Percentiles rank a stretch among this genome's conserved stretches.
Evolutionary conservation across 2,888 invertebrate species (phyloP).

Genomic region (Spilarctia lutea): DNA sequence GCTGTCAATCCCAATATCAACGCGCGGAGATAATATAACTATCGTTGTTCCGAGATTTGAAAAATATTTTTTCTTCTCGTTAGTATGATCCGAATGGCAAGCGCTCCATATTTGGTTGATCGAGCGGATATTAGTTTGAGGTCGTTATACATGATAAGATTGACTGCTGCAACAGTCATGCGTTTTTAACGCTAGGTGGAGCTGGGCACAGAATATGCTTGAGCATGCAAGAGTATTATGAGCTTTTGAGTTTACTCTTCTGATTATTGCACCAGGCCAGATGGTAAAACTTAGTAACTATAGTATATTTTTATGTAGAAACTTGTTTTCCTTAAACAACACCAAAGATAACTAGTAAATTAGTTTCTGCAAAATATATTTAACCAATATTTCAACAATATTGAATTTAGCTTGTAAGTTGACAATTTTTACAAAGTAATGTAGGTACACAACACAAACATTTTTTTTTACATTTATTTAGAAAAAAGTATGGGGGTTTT

Average conservation of each 20-base stretch:
- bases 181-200: background rate
- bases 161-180: background rate
- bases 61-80: no score
- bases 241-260: background rate
- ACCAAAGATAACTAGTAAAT: background rate
- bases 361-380: background rate
- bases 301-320: background rate
- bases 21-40: no score
- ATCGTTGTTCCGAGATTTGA: no score
- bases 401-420: background rate
- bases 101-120: background rate
- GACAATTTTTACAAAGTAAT: slow-evolving; percentile 9
- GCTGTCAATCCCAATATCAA: no score
- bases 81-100: no score
- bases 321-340: background rate
- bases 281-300: background rate
- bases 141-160: background rate
- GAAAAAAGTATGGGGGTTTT: background rate
- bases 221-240: background rate
- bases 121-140: background rate
- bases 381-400: background rate
- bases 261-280: background rate
- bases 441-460: slow-evolving; percentile 17
- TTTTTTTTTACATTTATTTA: background rate
- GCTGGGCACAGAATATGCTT: background rate